phyloP scores from a whole-genome alignment of 2,797 vertebrate genomes.

The Graptemys geographica region DNA sequence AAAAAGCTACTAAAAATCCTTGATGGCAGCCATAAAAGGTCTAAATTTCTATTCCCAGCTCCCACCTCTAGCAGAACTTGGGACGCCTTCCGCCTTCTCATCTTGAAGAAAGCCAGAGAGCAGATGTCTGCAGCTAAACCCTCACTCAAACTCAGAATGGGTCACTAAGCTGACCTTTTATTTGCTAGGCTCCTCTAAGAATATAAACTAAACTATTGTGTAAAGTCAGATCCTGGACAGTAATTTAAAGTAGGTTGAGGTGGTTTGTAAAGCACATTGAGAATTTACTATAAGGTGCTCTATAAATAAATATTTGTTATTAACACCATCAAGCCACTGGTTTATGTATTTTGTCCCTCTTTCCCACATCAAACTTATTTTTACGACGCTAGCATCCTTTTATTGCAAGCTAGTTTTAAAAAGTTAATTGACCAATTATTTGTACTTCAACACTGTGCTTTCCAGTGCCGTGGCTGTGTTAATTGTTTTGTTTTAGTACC shows the following conservation, averaged over 20 bases:
- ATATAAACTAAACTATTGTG: not conserved
- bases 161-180: not conserved
- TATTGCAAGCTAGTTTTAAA: not conserved
- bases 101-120: not conserved
- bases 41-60: not conserved
- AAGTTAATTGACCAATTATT: not conserved
- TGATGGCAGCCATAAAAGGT: not conserved
- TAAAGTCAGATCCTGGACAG: not conserved
- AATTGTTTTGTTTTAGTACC: not conserved
- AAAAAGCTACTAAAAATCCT: not conserved
- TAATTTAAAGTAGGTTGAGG: not conserved
- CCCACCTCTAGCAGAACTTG: not conserved
- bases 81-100: not conserved
- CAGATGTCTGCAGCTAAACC: not conserved
- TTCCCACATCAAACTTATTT: not conserved
- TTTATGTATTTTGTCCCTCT: not conserved
- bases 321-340: not conserved
- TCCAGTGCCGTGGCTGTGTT: not conserved
- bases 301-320: not conserved
- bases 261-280: not conserved
- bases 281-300: not conserved
- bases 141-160: not conserved
- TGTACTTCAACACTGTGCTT: not conserved
- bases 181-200: not conserved
- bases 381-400: conserved; percentile 4